Evolutionary conservation across 1,140 invertebrate species (phyloP).

Genomic region (Lutraria rhynchaena): DNA sequence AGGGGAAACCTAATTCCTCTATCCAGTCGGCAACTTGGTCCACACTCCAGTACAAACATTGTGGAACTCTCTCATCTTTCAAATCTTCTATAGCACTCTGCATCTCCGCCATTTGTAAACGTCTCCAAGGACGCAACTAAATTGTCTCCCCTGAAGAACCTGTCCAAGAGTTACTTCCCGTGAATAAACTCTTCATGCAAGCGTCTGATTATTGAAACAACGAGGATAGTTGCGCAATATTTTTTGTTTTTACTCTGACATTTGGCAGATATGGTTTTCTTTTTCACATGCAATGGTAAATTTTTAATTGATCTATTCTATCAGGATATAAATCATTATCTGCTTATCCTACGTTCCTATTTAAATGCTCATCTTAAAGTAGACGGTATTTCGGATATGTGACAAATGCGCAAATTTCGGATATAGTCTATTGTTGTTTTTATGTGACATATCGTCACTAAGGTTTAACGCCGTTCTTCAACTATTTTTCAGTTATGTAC

Average conservation of each 20-base stretch:
- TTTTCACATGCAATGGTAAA: no score
- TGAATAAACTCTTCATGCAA: background rate
- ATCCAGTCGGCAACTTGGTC: conserved; percentile 78
- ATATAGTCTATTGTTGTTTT: no score
- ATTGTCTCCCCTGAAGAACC: conserved; percentile 28
- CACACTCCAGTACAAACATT: conserved; percentile 73
- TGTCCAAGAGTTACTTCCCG: background rate
- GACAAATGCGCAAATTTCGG: no score
- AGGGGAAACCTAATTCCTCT: conserved; percentile 76
- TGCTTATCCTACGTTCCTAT: no score
- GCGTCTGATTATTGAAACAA: conserved; percentile 8
- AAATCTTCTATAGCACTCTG: conserved; percentile 68
- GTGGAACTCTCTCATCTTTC: conserved; percentile 73
- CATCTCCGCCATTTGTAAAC: conserved; percentile 62
- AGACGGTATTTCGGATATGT: no score
- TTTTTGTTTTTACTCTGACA: background rate
- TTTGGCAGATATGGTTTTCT: no score
- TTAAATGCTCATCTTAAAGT: no score
- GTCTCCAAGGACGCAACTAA: conserved; percentile 42
- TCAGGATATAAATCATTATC: no score
- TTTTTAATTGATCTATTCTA: no score
- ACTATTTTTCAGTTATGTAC: no score
- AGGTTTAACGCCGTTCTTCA: no score
- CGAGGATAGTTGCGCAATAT: conserved; percentile 19
- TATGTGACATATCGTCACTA: no score